Conservation (phyloP, 2,888 invertebrate species). For the Oligia latruncula region DNA sequence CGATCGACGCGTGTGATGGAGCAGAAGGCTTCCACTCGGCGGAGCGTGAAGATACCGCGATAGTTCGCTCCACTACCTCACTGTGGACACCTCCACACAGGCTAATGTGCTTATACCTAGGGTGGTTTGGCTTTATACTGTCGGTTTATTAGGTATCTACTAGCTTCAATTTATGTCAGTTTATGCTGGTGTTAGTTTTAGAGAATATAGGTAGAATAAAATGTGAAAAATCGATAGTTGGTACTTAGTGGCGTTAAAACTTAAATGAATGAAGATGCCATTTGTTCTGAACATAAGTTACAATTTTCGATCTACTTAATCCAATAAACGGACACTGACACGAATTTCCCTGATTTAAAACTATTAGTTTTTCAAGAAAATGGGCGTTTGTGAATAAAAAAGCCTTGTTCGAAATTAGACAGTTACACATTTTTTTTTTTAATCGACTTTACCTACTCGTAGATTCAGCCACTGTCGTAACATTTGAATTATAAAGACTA, state of each 20-base stretch:
- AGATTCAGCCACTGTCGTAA: not conserved
- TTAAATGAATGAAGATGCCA: not conserved
- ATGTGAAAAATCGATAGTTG: not conserved
- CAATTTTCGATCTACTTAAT: not conserved
- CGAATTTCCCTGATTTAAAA: too few species aligned
- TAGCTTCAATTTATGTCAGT: conserved; percentile 5
- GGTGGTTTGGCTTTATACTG: conserved; percentile 31
- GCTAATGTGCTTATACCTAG: conserved; percentile 56
- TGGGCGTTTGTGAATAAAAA: not conserved
- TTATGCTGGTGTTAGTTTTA: not conserved
- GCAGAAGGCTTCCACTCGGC: conserved; percentile 85
- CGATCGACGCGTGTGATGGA: conserved; percentile 80
- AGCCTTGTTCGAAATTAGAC: not conserved
- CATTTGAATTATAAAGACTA: not conserved
- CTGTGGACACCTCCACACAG: conserved; percentile 67
- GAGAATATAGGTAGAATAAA: not conserved
- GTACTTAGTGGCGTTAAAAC: not conserved
- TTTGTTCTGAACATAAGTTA: not conserved
- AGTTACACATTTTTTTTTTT: not conserved
- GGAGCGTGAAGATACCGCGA: conserved; percentile 88
- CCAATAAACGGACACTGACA: not conserved
- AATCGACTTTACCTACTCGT: not conserved
- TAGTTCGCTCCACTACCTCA: conserved; percentile 86
- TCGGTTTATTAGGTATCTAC: conserved; percentile 25
- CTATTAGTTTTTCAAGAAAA: not conserved